Evolutionary conservation across 2,113 vertebrate genomes (phyloP), one percentile per base, ranked within the genome.

Genomic region (Apeltes quadracus): DNA sequence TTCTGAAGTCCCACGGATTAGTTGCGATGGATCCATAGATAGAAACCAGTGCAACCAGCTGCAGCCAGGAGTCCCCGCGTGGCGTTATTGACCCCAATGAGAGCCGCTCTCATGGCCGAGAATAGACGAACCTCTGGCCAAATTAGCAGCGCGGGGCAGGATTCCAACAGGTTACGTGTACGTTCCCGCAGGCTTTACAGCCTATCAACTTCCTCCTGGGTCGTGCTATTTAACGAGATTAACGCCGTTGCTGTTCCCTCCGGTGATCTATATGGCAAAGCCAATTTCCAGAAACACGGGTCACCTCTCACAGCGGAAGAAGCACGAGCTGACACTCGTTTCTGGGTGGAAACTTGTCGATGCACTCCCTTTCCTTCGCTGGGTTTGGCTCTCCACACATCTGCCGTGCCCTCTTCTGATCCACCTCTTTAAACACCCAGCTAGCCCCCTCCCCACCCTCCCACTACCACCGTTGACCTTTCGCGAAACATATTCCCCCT

Each of bases 221-320:
- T 83, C 78, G 61, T 69, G 72, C 66, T 57, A 74, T 73, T 72
- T 76, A 76, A 80, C 73, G 48, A 48, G 71, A 78, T 76, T 78
- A 87, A 83, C 51, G 46, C 68, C 63, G n/a, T 22, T 16, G 38
- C 59, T 59, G 5, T 67, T 75, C 72, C 57, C 41, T 75, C 36
- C 4, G 1, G 32, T 32, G 14, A 61, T 43, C 16, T 34, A n/a
- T n/a, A n/a, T n/a, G n/a, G n/a, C n/a, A n/a, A 65, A 32, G 55
- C 57, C 11, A 15, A 2, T 59, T 51, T 34, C n/a, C 13, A 56
- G 5, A 23, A 8, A 61, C 36, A 54, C 3, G 14, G 43, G 29
- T 14, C 38, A n/a, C 48, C n/a, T 44, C 43, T 51, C 12, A 62
- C 38, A 48, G 46, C 1, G 22, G 53, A 11, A 36, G 11, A 7